Percentiles rank a stretch among this genome's conserved stretches.
Evolutionary conservation across 2,797 vertebrate genomes (phyloP).

Genomic region (Semotilus atromaculatus): DNA sequence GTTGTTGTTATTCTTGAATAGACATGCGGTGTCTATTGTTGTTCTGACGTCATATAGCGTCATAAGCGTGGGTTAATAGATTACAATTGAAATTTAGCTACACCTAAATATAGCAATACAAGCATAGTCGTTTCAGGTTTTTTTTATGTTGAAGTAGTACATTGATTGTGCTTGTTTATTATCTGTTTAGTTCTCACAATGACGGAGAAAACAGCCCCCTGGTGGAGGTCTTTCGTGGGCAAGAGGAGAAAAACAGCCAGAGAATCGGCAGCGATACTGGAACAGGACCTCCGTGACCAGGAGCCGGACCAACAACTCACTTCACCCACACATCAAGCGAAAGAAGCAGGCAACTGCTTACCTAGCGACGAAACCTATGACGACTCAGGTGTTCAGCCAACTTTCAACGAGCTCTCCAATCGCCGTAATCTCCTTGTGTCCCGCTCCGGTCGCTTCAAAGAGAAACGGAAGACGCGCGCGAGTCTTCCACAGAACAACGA

Average conservation of each 20-base stretch:
- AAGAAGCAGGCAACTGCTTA: constrained; percentile 56
- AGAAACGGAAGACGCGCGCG: constrained; percentile 83
- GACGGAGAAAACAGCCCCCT: constrained; percentile 78
- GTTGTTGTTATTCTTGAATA: constrained; percentile 5
- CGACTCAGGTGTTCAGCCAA: constrained; percentile 74
- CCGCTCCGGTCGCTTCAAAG: constrained; percentile 92
- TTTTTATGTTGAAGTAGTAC: background rate
- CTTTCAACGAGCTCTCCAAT: constrained; percentile 79
- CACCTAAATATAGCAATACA: background rate
- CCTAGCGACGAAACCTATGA: constrained; percentile 68
- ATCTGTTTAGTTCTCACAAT: constrained; percentile 66
- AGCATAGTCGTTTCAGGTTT: background rate
- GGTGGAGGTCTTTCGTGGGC: constrained; percentile 90
- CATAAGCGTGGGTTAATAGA: background rate
- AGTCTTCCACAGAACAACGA: constrained; percentile 82
- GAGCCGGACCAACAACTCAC: constrained; percentile 1
- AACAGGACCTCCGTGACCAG: constrained; percentile 7
- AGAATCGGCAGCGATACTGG: constrained; percentile 70
- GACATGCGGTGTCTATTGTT: constrained; percentile 9
- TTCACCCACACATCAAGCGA: background rate
- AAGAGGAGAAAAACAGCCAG: constrained; percentile 74
- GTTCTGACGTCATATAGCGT: constrained; percentile 6
- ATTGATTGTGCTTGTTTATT: background rate
- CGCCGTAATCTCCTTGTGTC: constrained; percentile 90
- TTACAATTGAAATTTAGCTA: constrained; percentile 2